Base-by-base conservation (phyloP, 2,113 vertebrate species). In the Emydura subglobosa region DNA sequence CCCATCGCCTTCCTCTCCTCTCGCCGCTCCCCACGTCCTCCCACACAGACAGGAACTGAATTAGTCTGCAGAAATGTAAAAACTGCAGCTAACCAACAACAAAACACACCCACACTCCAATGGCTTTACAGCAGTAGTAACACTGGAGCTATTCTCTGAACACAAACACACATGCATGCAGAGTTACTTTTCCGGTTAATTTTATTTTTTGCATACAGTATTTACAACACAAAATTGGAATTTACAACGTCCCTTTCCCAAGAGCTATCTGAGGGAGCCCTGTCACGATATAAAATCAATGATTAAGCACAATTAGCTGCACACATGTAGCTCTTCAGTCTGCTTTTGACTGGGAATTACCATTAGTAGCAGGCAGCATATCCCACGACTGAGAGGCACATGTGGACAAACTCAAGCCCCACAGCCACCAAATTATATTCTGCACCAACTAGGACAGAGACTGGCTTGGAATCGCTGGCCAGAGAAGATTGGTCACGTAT, bases 51-150 rank as follows among this genome's bases (percentile, higher is more conserved):
- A 21, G 10, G n/a, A 72, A 72, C n/a, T 10, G 22, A 2, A 57
- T 7, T 29, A 2, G 78, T 61, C 81, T 9, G 4, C 21, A 65
- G 76, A 10, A 61, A 16, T 0, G 1, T 84, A 88, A 85, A 4
- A 83, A 34, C 84, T 44, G 11, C 95, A 39, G 79, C 13, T 11
- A 2, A 14, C 25, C 13, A 47, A 9, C 10, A 57, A 55, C 9
- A 11, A 27, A 31, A 39, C 79, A 19, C 0, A 0, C 0, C 39
- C 39, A 0, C 8, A n/a, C 8, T 50, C 54, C 5, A 0, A 4
- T 25, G 50, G 2, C 14, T 0, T 0, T 0, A 34, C 4, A 1
- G 0, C 6, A 1, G 1, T 2, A 0, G 61, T 3, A 3, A 34
- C 79, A 19, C 21, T 0, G 0, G 59, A 6, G 91, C 0, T 10